phyloP scores from a whole-genome alignment of 2,113 vertebrate genomes.

The Platycercus adscitus region DNA sequence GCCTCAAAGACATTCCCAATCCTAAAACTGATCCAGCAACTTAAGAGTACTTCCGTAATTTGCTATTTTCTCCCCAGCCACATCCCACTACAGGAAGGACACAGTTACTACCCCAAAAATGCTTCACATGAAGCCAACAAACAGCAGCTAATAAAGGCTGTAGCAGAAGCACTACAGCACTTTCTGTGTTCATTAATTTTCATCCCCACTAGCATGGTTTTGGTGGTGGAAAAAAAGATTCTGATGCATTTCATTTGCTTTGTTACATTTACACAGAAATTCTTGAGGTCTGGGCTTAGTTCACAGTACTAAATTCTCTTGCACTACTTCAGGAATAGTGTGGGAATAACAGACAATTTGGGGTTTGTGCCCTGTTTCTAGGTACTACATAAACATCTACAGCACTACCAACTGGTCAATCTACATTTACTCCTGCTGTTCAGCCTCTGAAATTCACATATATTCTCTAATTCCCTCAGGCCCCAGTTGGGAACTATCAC shows the following conservation, averaged over 20 bases:
- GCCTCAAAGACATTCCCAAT: not conserved
- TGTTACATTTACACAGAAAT: not conserved
- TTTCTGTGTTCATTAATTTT: not conserved
- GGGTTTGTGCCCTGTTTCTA: not conserved
- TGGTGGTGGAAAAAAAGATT: not conserved
- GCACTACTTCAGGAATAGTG: not conserved
- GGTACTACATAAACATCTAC: not conserved
- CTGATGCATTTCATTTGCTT: not conserved
- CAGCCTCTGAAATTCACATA: not conserved
- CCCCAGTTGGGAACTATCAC: not conserved
- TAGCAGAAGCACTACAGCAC: not conserved
- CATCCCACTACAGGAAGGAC: not conserved
- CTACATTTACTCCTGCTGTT: not conserved
- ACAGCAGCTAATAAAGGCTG: not conserved
- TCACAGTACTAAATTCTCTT: not conserved
- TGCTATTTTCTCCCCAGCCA: not conserved
- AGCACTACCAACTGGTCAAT: not conserved
- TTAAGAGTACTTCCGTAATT: not conserved
- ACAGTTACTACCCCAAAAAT: not conserved
- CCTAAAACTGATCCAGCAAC: not conserved
- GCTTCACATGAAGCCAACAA: not conserved
- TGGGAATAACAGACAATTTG: not conserved
- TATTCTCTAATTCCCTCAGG: not conserved
- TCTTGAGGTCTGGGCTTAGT: not conserved
- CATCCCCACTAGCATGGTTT: not conserved